Evolutionary conservation across 2,888 invertebrate species (phyloP).

Genomic region (Myathropa florea): DNA sequence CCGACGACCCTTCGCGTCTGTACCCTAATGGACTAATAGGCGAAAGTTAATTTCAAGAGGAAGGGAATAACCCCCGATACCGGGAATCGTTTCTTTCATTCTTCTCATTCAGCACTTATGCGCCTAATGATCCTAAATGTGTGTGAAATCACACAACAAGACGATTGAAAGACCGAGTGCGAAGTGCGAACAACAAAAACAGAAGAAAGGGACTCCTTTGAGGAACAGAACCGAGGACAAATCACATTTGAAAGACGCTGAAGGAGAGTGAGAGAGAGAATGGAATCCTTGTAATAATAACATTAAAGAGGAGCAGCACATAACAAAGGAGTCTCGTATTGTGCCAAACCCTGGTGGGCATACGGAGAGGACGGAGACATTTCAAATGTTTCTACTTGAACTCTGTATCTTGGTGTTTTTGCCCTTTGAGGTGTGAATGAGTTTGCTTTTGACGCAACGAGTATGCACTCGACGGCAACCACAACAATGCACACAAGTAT

Average conservation of each 20-base stretch:
- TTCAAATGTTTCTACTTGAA: constrained; percentile 51
- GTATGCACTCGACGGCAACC: constrained; percentile 42
- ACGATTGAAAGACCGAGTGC: neutral
- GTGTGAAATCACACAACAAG: neutral
- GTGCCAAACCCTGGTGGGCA: constrained; percentile 5
- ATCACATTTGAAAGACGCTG: no score
- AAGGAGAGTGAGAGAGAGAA: constrained; percentile 22
- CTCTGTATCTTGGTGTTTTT: constrained; percentile 7
- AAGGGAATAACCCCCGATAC: neutral
- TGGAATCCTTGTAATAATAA: constrained; percentile 51
- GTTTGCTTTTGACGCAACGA: constrained; percentile 45
- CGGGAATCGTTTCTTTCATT: no score
- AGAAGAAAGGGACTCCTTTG: neutral
- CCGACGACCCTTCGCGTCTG: neutral
- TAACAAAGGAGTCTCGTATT: constrained; percentile 48
- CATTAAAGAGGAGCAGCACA: constrained; percentile 32
- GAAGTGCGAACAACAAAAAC: neutral
- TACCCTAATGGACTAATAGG: constrained; percentile 51
- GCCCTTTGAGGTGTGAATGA: constrained; percentile 19
- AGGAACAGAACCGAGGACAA: no score
- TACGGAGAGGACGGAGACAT: neutral
- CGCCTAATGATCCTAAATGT: constrained; percentile 43
- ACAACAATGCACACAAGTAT: constrained; percentile 20
- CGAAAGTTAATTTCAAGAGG: constrained; percentile 60
- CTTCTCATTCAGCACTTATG: constrained; percentile 10